Conservation (phyloP, 2,888 invertebrate species). For the Netelia virgata region DNA sequence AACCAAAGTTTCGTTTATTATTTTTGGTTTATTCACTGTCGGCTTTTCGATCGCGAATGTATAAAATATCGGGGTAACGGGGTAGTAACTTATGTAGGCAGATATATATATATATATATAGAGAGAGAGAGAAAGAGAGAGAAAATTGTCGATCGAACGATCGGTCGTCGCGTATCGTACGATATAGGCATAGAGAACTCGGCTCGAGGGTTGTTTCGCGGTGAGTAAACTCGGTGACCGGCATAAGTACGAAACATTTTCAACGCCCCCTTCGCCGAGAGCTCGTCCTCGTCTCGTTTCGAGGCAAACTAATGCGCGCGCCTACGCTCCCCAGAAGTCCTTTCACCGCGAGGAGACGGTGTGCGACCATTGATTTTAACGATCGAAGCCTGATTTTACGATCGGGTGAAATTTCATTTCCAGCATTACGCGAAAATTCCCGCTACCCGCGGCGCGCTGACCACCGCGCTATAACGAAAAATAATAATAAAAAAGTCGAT, state of each 20-base stretch:
- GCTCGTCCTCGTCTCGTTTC: background rate
- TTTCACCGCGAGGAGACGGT: constrained; percentile 40
- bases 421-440: constrained; percentile 63
- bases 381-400: constrained; percentile 66
- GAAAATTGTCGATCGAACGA: too few relatives aligned
- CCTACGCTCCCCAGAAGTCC: constrained; percentile 29
- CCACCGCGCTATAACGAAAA: background rate
- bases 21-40: too few relatives aligned
- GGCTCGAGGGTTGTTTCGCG: background rate
- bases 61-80: too few relatives aligned
- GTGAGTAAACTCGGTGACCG: background rate
- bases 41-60: too few relatives aligned
- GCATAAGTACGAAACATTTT: background rate
- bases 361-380: constrained; percentile 64
- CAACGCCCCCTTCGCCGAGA: background rate
- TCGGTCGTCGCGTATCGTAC: background rate
- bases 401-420: constrained; percentile 58
- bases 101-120: too few relatives aligned
- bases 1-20: too few relatives aligned
- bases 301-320: background rate
- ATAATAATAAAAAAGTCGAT: background rate
- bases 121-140: too few relatives aligned
- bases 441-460: background rate
- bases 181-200: background rate
- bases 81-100: too few relatives aligned